Conservation (phyloP, 2,113 vertebrate genomes). For the Gymnocephalus cernua region DNA sequence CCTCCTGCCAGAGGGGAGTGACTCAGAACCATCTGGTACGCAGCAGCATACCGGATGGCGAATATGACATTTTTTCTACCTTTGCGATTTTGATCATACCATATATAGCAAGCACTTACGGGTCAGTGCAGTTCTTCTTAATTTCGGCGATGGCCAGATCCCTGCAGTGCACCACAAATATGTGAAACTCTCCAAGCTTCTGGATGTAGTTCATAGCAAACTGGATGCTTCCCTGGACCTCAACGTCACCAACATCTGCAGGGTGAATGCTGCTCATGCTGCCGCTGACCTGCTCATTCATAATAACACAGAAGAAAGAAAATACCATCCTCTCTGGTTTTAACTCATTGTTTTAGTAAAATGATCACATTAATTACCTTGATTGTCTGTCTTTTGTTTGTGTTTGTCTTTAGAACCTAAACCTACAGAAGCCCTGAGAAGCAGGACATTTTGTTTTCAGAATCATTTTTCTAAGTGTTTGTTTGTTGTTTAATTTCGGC, state of each 20-base stretch:
- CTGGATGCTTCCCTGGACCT: slow-evolving; percentile 91
- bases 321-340: neutral
- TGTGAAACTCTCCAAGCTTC: slow-evolving; percentile 90
- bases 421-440: too few relatives aligned
- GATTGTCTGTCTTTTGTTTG: neutral
- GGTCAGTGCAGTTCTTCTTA: slow-evolving; percentile 92
- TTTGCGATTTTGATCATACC: neutral
- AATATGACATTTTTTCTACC: neutral
- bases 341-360: neutral
- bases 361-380: neutral
- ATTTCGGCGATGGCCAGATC: slow-evolving; percentile 89
- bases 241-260: slow-evolving; percentile 88
- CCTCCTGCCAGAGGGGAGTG: too few relatives aligned
- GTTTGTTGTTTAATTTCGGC: too few relatives aligned
- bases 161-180: slow-evolving; percentile 93
- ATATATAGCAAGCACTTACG: slow-evolving; percentile 84
- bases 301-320: slow-evolving; percentile 23
- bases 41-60: too few relatives aligned
- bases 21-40: too few relatives aligned
- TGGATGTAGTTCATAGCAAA: slow-evolving; percentile 93
- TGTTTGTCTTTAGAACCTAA: neutral
- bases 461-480: too few relatives aligned
- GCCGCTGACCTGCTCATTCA: slow-evolving; percentile 86
- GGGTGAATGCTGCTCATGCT: slow-evolving; percentile 91
- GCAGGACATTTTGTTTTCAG: too few relatives aligned